These are phyloP conservation scores for Hypomecis punctinalis DNA, from an alignment of 2,888 invertebrate species.

Conservation along the genomic window DNA sequence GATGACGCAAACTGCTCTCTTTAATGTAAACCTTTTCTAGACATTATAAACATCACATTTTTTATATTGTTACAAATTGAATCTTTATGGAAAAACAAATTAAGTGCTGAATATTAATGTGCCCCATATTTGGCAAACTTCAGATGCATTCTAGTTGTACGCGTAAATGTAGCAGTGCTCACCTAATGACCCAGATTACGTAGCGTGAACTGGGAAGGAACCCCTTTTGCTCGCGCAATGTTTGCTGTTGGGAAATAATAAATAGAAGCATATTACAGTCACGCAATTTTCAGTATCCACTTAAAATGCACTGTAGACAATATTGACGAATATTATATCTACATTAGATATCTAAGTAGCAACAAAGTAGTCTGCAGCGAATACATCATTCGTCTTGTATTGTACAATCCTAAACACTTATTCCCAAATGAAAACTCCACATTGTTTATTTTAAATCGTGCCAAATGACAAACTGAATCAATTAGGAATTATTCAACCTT, in stretches of 20 bases:
- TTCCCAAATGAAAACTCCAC: slow-evolving; percentile 10
- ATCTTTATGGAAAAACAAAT: not conserved
- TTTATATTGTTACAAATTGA: slow-evolving; percentile 1
- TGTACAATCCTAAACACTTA: slow-evolving; percentile 4
- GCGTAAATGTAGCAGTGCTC: slow-evolving; percentile 41
- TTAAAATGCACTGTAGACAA: not conserved
- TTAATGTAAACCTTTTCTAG: slow-evolving; percentile 18
- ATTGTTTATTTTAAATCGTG: slow-evolving; percentile 47
- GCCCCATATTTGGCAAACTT: slow-evolving; percentile 1
- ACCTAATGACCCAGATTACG: slow-evolving; percentile 68
- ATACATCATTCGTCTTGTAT: not conserved
- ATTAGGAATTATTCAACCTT: slow-evolving; percentile 52
- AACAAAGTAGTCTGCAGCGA: too few relatives aligned
- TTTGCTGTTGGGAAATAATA: slow-evolving; percentile 58
- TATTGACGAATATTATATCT: not conserved
- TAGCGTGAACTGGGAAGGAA: slow-evolving; percentile 64
- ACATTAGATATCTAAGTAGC: too few relatives aligned
- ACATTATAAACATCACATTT: slow-evolving; percentile 16
- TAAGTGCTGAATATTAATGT: not conserved
- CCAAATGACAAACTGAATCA: slow-evolving; percentile 56
- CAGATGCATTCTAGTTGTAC: slow-evolving; percentile 13
- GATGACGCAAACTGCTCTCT: slow-evolving; percentile 21
- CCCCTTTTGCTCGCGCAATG: slow-evolving; percentile 61
- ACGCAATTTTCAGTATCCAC: slow-evolving; percentile 10
- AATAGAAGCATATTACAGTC: slow-evolving; percentile 29